phyloP scores from a whole-genome alignment of 2,797 vertebrate genomes.

The Bovichtus variegatus region DNA sequence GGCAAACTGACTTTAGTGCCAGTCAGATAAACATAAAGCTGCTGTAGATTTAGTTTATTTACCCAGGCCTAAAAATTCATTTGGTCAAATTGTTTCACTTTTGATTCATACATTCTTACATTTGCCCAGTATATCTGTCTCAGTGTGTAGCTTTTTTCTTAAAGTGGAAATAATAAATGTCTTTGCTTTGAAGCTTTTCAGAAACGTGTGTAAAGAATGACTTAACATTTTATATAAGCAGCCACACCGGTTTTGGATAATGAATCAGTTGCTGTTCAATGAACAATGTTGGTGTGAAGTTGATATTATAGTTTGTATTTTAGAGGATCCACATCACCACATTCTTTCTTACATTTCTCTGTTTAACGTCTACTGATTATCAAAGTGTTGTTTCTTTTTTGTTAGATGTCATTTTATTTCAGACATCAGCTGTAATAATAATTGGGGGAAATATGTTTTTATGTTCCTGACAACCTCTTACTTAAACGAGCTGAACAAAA shows the following conservation, averaged over 20 bases:
- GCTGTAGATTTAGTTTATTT: background rate
- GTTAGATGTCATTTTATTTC: background rate
- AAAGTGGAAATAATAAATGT: slow-evolving; percentile 19
- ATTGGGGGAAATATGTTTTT: background rate
- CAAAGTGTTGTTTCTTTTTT: background rate
- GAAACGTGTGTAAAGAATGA: background rate
- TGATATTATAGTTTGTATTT: background rate
- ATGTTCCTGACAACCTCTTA: slow-evolving; percentile 6
- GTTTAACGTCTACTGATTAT: background rate
- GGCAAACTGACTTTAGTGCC: background rate
- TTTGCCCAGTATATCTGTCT: background rate
- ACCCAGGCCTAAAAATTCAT: background rate
- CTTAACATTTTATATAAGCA: background rate
- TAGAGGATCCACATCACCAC: background rate
- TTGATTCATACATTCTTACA: background rate
- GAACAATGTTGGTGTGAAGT: background rate
- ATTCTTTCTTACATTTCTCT: background rate
- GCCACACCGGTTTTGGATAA: background rate
- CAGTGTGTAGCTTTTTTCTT: slow-evolving; percentile 3
- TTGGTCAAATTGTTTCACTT: no score
- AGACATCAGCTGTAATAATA: slow-evolving; percentile 5
- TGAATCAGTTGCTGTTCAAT: background rate
- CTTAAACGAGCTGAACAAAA: slow-evolving; percentile 13
- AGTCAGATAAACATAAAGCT: background rate
- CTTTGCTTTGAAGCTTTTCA: background rate